These are phyloP conservation scores for Halcyon senegalensis DNA, from an alignment of 2,113 vertebrate genomes.

Conservation along the genomic window DNA sequence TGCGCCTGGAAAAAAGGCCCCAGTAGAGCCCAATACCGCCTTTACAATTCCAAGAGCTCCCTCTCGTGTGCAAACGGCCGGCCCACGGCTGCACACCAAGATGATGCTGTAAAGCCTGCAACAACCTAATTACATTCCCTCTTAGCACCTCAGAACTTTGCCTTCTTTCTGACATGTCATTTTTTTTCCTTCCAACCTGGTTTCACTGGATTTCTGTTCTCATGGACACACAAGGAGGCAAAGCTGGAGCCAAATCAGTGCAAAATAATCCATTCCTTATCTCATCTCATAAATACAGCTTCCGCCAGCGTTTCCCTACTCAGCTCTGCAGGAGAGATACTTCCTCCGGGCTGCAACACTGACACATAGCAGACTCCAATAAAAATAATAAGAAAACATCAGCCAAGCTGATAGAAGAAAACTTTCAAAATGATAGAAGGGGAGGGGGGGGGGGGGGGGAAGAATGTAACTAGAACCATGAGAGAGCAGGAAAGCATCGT, in stretches of 20 bases:
- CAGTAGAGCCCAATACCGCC: not conserved
- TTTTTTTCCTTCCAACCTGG: not conserved
- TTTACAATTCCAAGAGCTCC: constrained; percentile 72
- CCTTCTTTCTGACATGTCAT: not conserved
- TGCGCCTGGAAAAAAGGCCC: not conserved
- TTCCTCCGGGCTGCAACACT: not conserved
- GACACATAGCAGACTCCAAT: not conserved
- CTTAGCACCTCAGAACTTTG: not conserved
- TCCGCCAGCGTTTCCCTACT: not conserved
- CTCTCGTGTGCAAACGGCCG: constrained; percentile 61
- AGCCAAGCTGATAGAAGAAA: not conserved
- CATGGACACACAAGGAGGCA: not conserved
- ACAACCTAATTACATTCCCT: not conserved
- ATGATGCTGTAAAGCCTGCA: not conserved
- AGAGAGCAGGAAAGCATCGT: not conserved
- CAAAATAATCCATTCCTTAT: constrained; percentile 14
- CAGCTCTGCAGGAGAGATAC: not conserved
- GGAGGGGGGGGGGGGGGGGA: not conserved
- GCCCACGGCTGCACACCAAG: too few relatives aligned
- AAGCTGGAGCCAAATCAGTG: constrained; percentile 7
- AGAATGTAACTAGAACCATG: not conserved
- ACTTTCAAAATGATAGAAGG: not conserved
- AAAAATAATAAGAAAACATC: not conserved
- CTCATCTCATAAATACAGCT: not conserved
- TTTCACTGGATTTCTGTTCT: constrained; percentile 1